These are phyloP conservation scores for Menidia menidia DNA, from an alignment of 2,797 vertebrate genomes.

Conservation along the genomic window DNA sequence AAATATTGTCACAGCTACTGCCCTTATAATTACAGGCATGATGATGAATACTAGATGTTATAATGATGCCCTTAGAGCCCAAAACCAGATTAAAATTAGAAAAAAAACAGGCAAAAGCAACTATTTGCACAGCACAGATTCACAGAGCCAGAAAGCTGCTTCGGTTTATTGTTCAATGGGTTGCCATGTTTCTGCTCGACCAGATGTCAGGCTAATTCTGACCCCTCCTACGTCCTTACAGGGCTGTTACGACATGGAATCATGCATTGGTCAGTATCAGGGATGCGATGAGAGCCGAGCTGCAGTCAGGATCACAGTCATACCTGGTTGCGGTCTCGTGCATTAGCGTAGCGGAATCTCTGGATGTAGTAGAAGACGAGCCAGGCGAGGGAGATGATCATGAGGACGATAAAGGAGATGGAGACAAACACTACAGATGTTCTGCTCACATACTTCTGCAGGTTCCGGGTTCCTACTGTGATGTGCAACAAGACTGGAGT, in stretches of 20 bases:
- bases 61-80: no score
- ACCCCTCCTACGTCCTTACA: slow-evolving; percentile 11
- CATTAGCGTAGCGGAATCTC: slow-evolving; percentile 97
- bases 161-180: slow-evolving; percentile 58
- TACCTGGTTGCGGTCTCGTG: slow-evolving; percentile 97
- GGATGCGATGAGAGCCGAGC: slow-evolving; percentile 1
- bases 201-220: slow-evolving; percentile 58
- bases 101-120: slow-evolving; percentile 5
- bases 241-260: slow-evolving; percentile 33
- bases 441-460: slow-evolving; percentile 98
- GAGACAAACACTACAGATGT: slow-evolving; percentile 98
- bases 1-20: slow-evolving; percentile 21
- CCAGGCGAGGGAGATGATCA: slow-evolving; percentile 99
- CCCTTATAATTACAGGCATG: slow-evolving; percentile 27
- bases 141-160: slow-evolving; percentile 15
- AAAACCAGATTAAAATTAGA: no score
- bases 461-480: slow-evolving; percentile 95
- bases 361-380: slow-evolving; percentile 99
- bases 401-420: slow-evolving; percentile 99
- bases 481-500: slow-evolving; percentile 91
- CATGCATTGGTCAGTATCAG: not conserved
- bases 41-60: slow-evolving; percentile 1
- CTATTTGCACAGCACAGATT: slow-evolving; percentile 36
- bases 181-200: slow-evolving; percentile 20
- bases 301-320: slow-evolving; percentile 13